Conservation (phyloP, 2,888 invertebrate species). For the Drosophila differens region DNA sequence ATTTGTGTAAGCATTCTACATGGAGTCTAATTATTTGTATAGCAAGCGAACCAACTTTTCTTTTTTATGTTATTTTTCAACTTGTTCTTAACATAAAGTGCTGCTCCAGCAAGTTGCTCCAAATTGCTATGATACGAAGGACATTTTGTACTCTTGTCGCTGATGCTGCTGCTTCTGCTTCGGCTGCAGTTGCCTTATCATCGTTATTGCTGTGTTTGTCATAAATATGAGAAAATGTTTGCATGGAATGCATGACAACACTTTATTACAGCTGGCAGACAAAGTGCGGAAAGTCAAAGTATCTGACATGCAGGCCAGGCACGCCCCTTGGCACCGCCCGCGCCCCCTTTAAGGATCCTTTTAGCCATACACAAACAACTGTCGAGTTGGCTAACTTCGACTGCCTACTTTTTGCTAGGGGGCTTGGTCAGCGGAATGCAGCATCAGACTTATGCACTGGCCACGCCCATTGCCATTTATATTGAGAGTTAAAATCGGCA, state of each 20-base stretch:
- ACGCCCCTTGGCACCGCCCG: neutral
- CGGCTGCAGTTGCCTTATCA: conserved; percentile 1
- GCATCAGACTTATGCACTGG: conserved; percentile 43
- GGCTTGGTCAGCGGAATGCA: conserved; percentile 13
- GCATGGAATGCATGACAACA: conserved; percentile 71
- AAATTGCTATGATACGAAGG: conserved; percentile 14
- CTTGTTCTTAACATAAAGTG: conserved; percentile 23
- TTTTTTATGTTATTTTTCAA: conserved; percentile 14
- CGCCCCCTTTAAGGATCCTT: neutral
- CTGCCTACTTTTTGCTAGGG: conserved; percentile 29
- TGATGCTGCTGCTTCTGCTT: neutral
- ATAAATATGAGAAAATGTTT: conserved; percentile 61
- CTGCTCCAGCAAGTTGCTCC: conserved; percentile 20
- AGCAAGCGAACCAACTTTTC: neutral
- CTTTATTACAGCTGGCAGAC: conserved; percentile 69
- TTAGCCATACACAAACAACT: conserved; percentile 1
- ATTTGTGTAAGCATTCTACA: neutral
- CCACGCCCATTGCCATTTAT: conserved; percentile 36
- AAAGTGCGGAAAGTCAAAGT: conserved; percentile 51
- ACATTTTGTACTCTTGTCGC: neutral
- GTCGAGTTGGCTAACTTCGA: conserved; percentile 1
- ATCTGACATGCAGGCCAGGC: conserved; percentile 28
- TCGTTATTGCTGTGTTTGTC: conserved; percentile 14
- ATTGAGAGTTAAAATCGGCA: conserved; percentile 30
- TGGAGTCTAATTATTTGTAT: neutral